Evolutionary conservation across 2,888 invertebrate species (phyloP), one percentile per base, ranked within the genome.

Genomic region (Harmothoe impar): DNA sequence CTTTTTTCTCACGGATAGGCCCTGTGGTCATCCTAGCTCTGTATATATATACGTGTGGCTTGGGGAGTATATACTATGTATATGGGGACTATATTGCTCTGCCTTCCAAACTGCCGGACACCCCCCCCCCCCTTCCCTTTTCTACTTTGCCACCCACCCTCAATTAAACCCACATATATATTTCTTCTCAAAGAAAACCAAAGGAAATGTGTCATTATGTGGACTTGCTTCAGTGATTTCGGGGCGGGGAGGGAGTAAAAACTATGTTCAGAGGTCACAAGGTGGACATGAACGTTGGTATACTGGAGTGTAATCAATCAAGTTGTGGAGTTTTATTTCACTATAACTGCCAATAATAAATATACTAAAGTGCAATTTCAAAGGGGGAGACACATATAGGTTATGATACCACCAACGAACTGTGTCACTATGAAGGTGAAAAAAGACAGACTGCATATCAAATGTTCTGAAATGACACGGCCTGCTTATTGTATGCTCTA

Each of bases 1-100:
- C 77, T 77, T 77, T 77, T 77, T 77, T 77, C 77, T 77, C 77
- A 77, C 77, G 77, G 77, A 77, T 77, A 29, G 62, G 62, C 62
- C 62, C 62, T 62, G 62, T 62, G 62, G 62, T 62, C 62, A 62
- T 62, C 62, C 23, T 10, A 43, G n/a, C n/a, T 43, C 5, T 1
- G 62, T n/a, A 62, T 62, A 62, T 62, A 5, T 62, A 1, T 62
- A 15, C n/a, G 0, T 29, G 77, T 77, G 77, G 77, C 5, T 25
- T 77, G 29, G 23, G 62, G 20, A 62, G 62, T 25, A 62, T 43
- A 43, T 62, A 62, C 77, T 77, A 29, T 77, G 25, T 77, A n/a
- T 77, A 77, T 77, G 25, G 20, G 1, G 62, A 62, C 62, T 3
- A 15, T 12, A 20, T 12, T 68, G 68, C 68, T 25, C 68, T 12